Percentiles rank a stretch among this genome's conserved stretches.
Conservation (phyloP, 2,888 invertebrate species). For the Raillietiella orientalis region DNA sequence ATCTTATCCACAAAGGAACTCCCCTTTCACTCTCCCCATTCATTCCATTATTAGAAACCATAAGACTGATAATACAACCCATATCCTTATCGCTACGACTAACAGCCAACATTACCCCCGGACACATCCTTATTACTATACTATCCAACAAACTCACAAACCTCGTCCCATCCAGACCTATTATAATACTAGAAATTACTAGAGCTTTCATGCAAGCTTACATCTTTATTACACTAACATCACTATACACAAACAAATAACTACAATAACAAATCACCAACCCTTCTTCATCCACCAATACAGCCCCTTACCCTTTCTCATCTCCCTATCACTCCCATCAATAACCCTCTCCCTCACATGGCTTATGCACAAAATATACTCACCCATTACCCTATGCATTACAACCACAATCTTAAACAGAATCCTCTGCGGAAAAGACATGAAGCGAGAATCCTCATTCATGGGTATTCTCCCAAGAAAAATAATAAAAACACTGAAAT, state of each 20-base stretch:
- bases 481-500: too few species aligned
- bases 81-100: constrained; percentile 31
- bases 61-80: constrained; percentile 34
- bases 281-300: constrained; percentile 7
- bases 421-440: too few species aligned
- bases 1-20: constrained; percentile 31
- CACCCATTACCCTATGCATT: too few species aligned
- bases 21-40: constrained; percentile 28
- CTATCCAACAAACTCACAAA: constrained; percentile 15
- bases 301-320: constrained; percentile 4
- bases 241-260: constrained; percentile 6
- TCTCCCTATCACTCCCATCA: too few species aligned
- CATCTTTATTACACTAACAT: constrained; percentile 7
- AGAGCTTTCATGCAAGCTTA: constrained; percentile 8
- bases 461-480: too few species aligned
- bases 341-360: too few species aligned
- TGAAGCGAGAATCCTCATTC: too few species aligned
- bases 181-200: constrained; percentile 7
- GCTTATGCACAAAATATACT: too few species aligned
- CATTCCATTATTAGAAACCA: constrained; percentile 37
- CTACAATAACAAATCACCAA: constrained; percentile 3
- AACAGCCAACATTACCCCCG: constrained; percentile 43
- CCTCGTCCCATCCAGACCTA: too few species aligned
- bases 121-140: constrained; percentile 28
- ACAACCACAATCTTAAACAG: too few species aligned